These are phyloP conservation scores for Psephotus haematonotus DNA, from an alignment of 2,113 vertebrate genomes.

Conservation along the genomic window DNA sequence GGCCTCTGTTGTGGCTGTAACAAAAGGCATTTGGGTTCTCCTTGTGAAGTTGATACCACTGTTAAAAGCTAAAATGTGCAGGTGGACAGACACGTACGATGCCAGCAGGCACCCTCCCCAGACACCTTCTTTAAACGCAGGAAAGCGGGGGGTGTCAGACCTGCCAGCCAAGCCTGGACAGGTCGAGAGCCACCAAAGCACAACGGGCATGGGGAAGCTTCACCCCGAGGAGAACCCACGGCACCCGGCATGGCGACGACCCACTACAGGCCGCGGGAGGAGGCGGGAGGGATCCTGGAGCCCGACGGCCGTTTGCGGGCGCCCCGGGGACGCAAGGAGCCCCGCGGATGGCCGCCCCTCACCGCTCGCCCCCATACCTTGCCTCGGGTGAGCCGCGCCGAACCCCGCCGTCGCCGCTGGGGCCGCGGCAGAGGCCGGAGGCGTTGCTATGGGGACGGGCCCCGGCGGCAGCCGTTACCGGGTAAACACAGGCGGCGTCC, in stretches of 20 bases:
- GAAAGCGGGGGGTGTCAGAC: background rate
- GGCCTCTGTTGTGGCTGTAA: background rate
- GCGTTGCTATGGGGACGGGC: constrained; percentile 17
- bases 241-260: background rate
- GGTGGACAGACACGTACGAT: accelerated
- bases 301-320: background rate
- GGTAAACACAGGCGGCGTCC: background rate
- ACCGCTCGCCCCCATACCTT: background rate
- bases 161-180: accelerated
- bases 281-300: background rate
- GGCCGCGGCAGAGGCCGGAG: background rate
- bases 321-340: background rate
- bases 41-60: background rate
- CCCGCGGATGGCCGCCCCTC: background rate
- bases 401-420: background rate
- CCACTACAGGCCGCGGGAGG: background rate
- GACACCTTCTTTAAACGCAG: accelerated
- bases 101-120: background rate
- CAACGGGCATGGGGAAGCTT: no score
- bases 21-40: background rate
- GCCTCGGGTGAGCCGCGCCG: background rate
- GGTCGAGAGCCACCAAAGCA: accelerated
- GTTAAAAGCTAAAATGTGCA: accelerated
- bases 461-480: background rate
- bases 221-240: background rate